Evolutionary conservation across 2,113 vertebrate genomes (phyloP).

Genomic region (Tragulus kanchil): DNA sequence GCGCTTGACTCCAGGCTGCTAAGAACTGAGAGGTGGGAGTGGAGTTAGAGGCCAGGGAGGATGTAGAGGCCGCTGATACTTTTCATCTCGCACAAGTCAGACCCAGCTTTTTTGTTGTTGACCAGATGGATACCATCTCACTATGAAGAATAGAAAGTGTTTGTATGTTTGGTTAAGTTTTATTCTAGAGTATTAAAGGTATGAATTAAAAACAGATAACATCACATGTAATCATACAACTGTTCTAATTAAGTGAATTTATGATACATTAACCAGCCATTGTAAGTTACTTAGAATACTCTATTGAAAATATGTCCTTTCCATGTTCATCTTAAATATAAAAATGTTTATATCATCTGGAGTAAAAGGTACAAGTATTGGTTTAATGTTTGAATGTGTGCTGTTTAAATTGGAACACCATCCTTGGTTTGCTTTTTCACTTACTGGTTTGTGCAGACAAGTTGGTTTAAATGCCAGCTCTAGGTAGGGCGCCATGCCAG

Average conservation of each 20-base stretch:
- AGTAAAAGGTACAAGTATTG: background rate
- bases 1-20: background rate
- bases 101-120: background rate
- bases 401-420: background rate
- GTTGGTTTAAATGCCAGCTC: accelerated
- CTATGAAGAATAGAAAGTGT: background rate
- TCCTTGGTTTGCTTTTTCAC: background rate
- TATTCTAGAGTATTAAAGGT: background rate
- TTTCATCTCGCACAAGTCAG: background rate
- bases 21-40: background rate
- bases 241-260: background rate
- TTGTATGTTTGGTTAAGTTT: background rate
- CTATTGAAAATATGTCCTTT: background rate
- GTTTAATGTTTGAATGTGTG: no score
- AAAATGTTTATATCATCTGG: no score
- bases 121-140: background rate
- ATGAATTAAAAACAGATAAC: background rate
- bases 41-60: background rate
- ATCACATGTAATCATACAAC: background rate
- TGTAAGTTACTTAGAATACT: background rate
- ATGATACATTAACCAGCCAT: background rate
- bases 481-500: accelerated
- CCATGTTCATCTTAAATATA: background rate
- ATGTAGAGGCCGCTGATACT: background rate
- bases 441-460: background rate